Evolutionary conservation across 1,140 invertebrate genomes (phyloP).

Genomic region (Piezodorus guildinii): DNA sequence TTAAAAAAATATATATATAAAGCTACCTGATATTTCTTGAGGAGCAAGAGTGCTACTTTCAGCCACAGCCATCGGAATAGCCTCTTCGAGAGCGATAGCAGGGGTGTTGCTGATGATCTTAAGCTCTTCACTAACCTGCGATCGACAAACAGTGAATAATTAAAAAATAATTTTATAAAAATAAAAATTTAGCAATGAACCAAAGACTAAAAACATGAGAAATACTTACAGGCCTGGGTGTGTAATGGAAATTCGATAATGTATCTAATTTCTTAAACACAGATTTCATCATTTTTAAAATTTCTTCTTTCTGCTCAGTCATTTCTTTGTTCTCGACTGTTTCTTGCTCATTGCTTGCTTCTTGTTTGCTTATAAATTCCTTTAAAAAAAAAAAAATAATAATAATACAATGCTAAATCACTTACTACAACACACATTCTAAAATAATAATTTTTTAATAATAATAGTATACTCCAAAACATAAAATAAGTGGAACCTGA

Average conservation of each 20-base stretch:
- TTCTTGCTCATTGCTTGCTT: conserved; percentile 48
- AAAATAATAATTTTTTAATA: too few species aligned
- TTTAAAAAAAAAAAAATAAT: conserved; percentile 29
- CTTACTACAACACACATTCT: too few species aligned
- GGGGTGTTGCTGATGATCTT: conserved; percentile 86
- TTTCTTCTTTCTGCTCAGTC: conserved; percentile 63
- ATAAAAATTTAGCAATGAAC: too few species aligned
- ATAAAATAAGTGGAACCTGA: too few species aligned
- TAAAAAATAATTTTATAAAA: not conserved
- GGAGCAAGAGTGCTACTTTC: conserved; percentile 82
- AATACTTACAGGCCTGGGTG: conserved; percentile 61
- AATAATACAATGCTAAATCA: too few species aligned
- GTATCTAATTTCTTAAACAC: conserved; percentile 85
- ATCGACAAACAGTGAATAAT: conserved; percentile 26
- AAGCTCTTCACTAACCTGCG: conserved; percentile 66
- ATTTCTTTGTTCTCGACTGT: conserved; percentile 45
- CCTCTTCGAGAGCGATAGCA: conserved; percentile 87
- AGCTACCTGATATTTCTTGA: conserved; percentile 70
- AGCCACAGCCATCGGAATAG: conserved; percentile 74
- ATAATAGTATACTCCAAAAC: too few species aligned
- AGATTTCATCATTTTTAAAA: conserved; percentile 58
- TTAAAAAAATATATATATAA: too few species aligned
- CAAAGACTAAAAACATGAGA: not conserved
- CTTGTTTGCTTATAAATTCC: conserved; percentile 68
- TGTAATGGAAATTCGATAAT: conserved; percentile 87